phyloP scores from a whole-genome alignment of 2,113 vertebrate species.

The Chloropsis cyanopogon region DNA sequence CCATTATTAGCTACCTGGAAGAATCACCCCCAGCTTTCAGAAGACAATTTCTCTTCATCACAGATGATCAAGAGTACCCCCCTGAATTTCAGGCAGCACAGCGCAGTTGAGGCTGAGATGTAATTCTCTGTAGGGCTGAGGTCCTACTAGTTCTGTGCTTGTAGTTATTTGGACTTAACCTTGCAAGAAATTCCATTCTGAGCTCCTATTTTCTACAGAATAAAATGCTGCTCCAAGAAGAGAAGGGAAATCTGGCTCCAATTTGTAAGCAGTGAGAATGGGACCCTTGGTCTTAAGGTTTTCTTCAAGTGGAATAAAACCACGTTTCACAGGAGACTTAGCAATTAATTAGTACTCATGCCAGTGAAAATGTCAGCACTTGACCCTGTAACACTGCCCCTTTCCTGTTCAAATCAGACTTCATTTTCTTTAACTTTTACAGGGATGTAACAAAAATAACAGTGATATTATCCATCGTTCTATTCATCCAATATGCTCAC shows the following conservation, averaged over 20 bases:
- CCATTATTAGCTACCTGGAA: neutral
- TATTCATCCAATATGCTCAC: neutral
- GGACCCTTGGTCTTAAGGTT: neutral
- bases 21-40: neutral
- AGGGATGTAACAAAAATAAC: neutral
- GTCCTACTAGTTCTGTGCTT: neutral
- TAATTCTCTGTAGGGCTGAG: neutral
- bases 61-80: accelerated
- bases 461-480: neutral
- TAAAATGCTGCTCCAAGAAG: neutral
- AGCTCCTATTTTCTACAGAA: neutral
- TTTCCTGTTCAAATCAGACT: neutral
- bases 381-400: neutral
- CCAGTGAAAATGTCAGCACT: neutral
- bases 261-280: neutral
- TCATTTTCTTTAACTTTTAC: neutral
- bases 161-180: neutral
- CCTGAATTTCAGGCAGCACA: neutral
- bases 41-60: neutral
- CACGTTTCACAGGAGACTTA: neutral
- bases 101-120: neutral
- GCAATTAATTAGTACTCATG: neutral
- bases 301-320: neutral
- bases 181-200: neutral
- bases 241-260: neutral